Evolutionary conservation across 1,140 invertebrate genomes (phyloP).

Genomic region (Pantala flavescens): DNA sequence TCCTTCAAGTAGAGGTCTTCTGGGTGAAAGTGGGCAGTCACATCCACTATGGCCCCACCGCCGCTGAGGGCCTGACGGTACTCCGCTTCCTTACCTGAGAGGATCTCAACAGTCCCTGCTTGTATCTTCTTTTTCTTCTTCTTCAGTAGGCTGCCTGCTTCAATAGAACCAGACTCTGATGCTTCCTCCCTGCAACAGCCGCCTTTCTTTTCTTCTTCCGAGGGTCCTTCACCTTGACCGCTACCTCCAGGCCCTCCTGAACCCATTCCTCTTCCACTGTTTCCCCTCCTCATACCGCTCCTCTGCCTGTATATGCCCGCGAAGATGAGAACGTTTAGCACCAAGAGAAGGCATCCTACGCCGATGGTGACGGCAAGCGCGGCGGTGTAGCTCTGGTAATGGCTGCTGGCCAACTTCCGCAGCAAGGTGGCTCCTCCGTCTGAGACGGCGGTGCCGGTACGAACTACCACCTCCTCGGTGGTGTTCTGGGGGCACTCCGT

Average conservation of each 20-base stretch:
- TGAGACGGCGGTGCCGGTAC: background rate
- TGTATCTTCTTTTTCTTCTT: constrained; percentile 3
- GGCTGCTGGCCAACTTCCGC: background rate
- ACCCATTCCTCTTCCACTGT: constrained; percentile 56
- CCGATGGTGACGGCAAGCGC: constrained; percentile 86
- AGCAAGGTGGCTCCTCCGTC: background rate
- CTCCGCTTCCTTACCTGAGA: background rate
- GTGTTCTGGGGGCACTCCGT: constrained; percentile 58
- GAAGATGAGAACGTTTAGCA: constrained; percentile 88
- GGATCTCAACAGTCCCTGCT: background rate
- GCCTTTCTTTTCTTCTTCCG: constrained; percentile 38
- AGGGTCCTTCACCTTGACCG: constrained; percentile 38
- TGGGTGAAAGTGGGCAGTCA: background rate
- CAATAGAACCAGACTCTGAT: constrained; percentile 27
- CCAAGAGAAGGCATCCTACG: constrained; percentile 75
- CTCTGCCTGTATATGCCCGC: constrained; percentile 88
- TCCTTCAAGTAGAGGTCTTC: background rate
- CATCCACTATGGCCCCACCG: background rate
- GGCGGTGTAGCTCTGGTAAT: constrained; percentile 35
- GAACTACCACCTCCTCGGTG: constrained; percentile 30
- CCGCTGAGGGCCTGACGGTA: background rate
- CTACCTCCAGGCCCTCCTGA: constrained; percentile 48
- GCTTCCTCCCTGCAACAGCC: constrained; percentile 29
- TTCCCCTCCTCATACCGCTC: constrained; percentile 45
- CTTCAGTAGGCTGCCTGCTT: background rate